A percentile compares a stretch with the other conserved stretches of the same genome.
These are phyloP conservation scores for Drosophila parabipectinata DNA, from an alignment of 1,140 invertebrate genomes.

Conservation along the genomic window DNA sequence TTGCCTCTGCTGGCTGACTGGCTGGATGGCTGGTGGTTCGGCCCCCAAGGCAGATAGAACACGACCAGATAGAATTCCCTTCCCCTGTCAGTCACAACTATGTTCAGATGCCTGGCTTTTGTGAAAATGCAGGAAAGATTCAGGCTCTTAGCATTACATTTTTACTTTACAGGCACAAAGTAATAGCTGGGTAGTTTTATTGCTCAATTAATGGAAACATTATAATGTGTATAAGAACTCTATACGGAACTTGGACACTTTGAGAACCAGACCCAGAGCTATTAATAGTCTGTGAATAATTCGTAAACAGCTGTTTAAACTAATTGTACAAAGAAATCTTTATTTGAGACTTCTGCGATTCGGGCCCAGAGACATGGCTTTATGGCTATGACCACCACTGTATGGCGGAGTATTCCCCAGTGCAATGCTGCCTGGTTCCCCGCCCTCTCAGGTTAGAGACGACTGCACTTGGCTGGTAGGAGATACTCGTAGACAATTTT, in stretches of 20 bases:
- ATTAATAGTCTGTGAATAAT: neutral
- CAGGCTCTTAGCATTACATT: no score
- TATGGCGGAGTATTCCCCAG: slow-evolving; percentile 30
- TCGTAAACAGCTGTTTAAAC: neutral
- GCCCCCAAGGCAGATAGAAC: neutral
- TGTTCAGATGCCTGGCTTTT: neutral
- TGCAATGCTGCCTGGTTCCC: slow-evolving; percentile 56
- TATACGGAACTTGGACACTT: no score
- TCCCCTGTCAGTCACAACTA: slow-evolving; percentile 1
- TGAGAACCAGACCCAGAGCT: no score
- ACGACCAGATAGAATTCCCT: slow-evolving; percentile 1
- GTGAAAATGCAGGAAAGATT: neutral
- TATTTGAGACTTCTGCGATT: no score
- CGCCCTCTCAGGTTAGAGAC: slow-evolving; percentile 10
- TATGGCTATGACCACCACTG: neutral
- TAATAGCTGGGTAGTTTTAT: no score
- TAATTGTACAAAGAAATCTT: neutral
- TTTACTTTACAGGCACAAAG: neutral
- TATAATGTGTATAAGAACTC: no score
- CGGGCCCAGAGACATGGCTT: neutral
- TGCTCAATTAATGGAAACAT: no score
- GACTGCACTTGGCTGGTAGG: slow-evolving; percentile 25
- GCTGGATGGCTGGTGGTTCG: neutral
- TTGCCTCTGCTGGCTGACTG: slow-evolving; percentile 77
- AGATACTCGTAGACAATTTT: slow-evolving; percentile 59